Percentiles rank a stretch among this genome's conserved stretches.
Evolutionary conservation across 2,888 invertebrate genomes (phyloP).

Genomic region (Teleogryllus oceanicus): DNA sequence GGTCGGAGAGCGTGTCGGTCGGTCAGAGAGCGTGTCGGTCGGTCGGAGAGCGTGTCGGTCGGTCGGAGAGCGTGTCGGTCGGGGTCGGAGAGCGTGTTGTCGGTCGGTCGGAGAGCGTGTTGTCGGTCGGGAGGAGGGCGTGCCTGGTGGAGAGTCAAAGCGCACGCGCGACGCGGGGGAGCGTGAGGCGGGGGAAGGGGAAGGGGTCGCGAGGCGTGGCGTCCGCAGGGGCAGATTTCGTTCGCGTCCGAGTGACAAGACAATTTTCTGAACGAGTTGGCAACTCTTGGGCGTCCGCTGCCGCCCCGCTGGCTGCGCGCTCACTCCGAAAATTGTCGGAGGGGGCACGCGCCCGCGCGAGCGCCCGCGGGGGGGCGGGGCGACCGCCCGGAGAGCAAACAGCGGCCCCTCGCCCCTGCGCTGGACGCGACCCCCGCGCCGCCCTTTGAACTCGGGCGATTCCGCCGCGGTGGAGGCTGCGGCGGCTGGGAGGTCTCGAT

Average conservation of each 20-base stretch:
- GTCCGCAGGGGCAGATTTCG: conserved; percentile 20
- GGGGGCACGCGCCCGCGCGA: background rate
- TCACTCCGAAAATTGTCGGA: background rate
- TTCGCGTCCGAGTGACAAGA: conserved; percentile 31
- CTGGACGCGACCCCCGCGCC: background rate
- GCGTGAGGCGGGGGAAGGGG: no score
- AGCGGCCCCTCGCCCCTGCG: background rate
- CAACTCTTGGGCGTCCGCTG: background rate
- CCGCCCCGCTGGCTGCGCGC: background rate
- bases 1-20: no score
- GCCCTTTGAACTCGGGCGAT: background rate
- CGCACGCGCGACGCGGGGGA: no score
- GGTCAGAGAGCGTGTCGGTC: no score
- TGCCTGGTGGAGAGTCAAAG: no score
- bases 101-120: no score
- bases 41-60: no score
- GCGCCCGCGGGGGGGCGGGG: background rate
- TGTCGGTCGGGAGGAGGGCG: no score
- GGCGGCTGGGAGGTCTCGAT: no score
- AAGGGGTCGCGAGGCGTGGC: no score
- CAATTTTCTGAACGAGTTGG: conserved; percentile 29
- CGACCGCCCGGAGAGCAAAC: background rate
- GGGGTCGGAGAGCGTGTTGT: no score
- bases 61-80: no score
- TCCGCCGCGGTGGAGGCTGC: background rate